Evolutionary conservation across 2,797 vertebrate species (phyloP).

Genomic region (Amniataba percoides): DNA sequence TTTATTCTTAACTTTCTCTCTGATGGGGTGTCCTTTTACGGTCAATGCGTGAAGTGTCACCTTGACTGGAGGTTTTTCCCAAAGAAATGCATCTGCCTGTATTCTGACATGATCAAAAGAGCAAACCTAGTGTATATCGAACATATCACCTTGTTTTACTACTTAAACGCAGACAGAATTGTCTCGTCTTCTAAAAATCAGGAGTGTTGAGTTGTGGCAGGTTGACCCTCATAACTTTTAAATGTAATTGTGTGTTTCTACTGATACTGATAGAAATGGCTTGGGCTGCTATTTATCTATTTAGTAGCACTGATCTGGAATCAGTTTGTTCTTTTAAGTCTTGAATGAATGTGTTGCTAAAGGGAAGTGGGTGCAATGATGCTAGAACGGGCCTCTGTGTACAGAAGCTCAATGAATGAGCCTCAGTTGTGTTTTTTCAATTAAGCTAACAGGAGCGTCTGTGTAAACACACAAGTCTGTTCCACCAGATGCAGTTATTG

Average conservation of each 20-base stretch:
- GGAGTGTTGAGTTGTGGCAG: conserved; percentile 46
- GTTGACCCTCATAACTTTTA: conserved; percentile 45
- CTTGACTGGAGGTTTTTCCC: conserved; percentile 57
- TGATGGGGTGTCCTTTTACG: conserved; percentile 52
- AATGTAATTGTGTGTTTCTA: conserved; percentile 67
- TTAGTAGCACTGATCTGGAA: conserved; percentile 65
- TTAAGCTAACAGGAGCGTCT: conserved; percentile 43
- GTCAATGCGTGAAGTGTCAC: conserved; percentile 51
- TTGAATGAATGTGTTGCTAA: conserved; percentile 33
- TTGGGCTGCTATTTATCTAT: conserved; percentile 46
- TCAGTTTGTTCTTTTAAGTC: conserved; percentile 56
- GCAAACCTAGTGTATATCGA: conserved; percentile 58
- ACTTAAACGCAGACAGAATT: conserved; percentile 18
- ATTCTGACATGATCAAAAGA: conserved; percentile 65
- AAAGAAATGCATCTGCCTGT: conserved; percentile 74
- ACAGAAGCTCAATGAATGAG: conserved; percentile 40
- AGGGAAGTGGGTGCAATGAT: conserved; percentile 17
- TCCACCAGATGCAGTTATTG: conserved; percentile 66
- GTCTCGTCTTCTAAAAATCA: conserved; percentile 34
- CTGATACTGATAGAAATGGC: conserved; percentile 43
- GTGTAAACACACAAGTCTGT: conserved; percentile 55
- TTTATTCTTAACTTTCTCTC: conserved; percentile 67
- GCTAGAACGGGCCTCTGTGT: conserved; percentile 10
- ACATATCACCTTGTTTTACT: conserved; percentile 46
- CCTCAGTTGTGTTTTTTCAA: conserved; percentile 68